phyloP scores from a whole-genome alignment of 2,113 vertebrate genomes.

The Neolamprologus hecqui region DNA sequence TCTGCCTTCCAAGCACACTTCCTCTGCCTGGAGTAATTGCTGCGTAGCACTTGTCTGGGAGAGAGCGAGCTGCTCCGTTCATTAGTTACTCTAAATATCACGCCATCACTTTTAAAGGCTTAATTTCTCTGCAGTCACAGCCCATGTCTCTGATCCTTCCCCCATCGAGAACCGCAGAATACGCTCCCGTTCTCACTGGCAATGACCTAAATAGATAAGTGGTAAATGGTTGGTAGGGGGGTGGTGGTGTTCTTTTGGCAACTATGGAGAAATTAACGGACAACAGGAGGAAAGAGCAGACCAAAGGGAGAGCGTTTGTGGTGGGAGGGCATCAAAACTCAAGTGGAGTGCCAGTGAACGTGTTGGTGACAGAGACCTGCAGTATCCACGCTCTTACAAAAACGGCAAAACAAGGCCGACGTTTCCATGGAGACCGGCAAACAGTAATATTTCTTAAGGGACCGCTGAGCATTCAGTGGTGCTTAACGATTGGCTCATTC shows the following conservation, averaged over 20 bases:
- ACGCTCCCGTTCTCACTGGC: constrained; percentile 37
- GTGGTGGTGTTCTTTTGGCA: background rate
- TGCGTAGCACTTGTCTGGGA: constrained; percentile 41
- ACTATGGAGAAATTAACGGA: constrained; percentile 12
- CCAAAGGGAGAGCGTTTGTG: background rate
- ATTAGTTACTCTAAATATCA: constrained; percentile 60
- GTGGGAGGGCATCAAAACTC: background rate
- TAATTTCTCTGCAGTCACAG: constrained; percentile 51
- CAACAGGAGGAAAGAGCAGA: background rate
- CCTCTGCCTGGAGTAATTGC: constrained; percentile 58
- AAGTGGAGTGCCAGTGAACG: background rate
- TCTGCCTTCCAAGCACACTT: constrained; percentile 52
- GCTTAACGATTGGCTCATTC: constrained; percentile 44
- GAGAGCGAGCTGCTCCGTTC: constrained; percentile 32
- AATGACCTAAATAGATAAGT: constrained; percentile 65
- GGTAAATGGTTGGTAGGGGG: background rate
- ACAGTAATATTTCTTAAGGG: constrained; percentile 48
- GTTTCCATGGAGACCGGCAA: constrained; percentile 62
- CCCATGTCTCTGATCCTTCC: constrained; percentile 24
- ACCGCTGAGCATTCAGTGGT: constrained; percentile 8
- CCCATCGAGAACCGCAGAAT: constrained; percentile 27
- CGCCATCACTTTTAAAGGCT: constrained; percentile 55
- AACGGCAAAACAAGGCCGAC: constrained; percentile 11
- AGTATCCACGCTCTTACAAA: constrained; percentile 30
- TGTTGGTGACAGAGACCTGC: background rate